Evolutionary conservation across 1,140 invertebrate species (phyloP).

Genomic region (Leguminivora glycinivorella): DNA sequence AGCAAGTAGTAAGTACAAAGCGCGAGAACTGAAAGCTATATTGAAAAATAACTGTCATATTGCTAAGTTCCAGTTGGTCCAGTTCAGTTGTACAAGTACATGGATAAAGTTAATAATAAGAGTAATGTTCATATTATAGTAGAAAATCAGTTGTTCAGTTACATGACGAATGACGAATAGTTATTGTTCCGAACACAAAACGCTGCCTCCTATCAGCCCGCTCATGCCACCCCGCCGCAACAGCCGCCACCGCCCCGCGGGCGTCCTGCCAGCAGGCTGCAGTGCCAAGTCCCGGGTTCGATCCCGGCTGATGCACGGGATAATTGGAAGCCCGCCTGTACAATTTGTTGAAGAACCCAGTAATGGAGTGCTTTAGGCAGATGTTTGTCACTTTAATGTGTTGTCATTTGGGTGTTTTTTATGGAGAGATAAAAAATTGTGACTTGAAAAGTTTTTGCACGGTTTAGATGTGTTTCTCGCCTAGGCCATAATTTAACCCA

Average conservation of each 20-base stretch:
- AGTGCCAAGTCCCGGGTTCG: constrained; percentile 5
- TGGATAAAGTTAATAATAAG: no score
- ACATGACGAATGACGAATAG: no score
- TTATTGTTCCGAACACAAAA: no score
- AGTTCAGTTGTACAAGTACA: no score
- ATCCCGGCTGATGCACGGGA: constrained; percentile 8
- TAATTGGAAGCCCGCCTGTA: constrained; percentile 9
- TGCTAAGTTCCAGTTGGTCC: no score
- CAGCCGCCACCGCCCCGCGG: neutral
- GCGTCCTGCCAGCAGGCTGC: neutral
- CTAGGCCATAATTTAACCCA: no score
- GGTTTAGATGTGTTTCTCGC: no score
- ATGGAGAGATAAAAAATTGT: neutral
- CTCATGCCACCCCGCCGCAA: neutral
- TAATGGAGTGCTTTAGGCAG: neutral
- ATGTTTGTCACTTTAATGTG: neutral
- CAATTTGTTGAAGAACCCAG: constrained; percentile 4
- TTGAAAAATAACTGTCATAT: no score
- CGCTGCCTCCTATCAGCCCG: neutral
- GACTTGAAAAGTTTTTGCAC: neutral
- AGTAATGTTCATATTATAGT: no score
- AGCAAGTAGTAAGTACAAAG: no score
- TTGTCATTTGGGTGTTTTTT: neutral
- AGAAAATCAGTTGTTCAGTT: no score
- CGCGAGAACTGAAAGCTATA: no score